Evolutionary conservation across 2,797 vertebrate species (phyloP), one percentile per base, ranked within the genome.

Genomic region (Crax fasciolata): DNA sequence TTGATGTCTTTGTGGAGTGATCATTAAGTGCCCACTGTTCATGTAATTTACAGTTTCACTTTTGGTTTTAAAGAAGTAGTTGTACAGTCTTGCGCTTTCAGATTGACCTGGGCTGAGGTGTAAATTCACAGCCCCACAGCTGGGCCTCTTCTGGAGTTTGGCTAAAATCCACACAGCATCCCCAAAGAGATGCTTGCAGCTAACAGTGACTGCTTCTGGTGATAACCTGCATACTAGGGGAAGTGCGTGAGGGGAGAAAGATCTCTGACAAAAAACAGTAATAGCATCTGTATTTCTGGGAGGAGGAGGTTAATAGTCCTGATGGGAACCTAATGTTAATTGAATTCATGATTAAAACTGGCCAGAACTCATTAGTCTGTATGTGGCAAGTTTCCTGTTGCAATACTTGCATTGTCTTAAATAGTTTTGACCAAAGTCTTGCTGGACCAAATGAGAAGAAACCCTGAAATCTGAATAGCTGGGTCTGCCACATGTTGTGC

Each of bases 341-440:
- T 88, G 63, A 66, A 84, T 94, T 86, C 2, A 2, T 73, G 66
- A 91, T 94, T 84, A 93, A 91, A 94, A 84, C 32, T 78, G 28
- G 9, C 70, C 71, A 61, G 38, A 89, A 55, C 52, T 93, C 57
- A 13, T 77, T 74, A 44, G 16, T 89, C 8, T 39, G 1, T 59
- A 16, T 9, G 5, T 62, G 25, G 67, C 9, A 63, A 65, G 24
- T 78, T 85, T 86, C 48, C 27, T 57, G 0, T 19, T 82, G 63
- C 57, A 94, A 68, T 88, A 55, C 51, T 14, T 75, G 28, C 32
- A 6, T 66, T 79, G 24, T 30, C 65, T 52, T 57, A 49, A 63
- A 13, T 55, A 75, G 32, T 72, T 93, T 68, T 84, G 27, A 75
- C 51, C n/a, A 21, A 35, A 84, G 25, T 65, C 1, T 1, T 85